Evolutionary conservation across 1,140 invertebrate genomes (phyloP), one percentile per base, ranked within the genome.

Genomic region (Bombus polaris): DNA sequence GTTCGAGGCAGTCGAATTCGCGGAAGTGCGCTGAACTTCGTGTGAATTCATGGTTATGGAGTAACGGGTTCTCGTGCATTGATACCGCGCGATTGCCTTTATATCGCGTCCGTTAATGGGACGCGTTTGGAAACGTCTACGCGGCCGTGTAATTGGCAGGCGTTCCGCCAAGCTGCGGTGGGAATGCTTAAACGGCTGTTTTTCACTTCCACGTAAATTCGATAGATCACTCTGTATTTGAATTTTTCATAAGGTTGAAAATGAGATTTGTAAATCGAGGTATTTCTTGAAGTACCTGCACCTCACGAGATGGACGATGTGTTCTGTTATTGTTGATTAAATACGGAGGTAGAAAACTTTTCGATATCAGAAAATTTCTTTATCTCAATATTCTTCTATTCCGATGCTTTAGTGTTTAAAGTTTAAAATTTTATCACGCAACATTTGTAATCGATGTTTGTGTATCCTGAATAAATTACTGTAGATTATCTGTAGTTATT

Each of bases 31-130:
- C 18, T 39, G 70, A 82, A 74, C 66, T 74, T 72, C 70, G 37
- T 59, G 80, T n/a, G 71, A 82, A 82, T 59, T 74, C 47, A 82
- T 32, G 80, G 37, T 62, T 74, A 59, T 62, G 71, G 66, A 82
- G 37, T 82, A 82, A 73, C 71, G 80, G 80, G 35, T 25, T 39
- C 57, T 18, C 39, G 39, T n/a, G 25, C 81, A 73, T 76, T 83
- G 80, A 62, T 82, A 74, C 71, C 70, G 18, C 1, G 9, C 32
- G 42, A 44, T 80, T 68, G 22, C 78, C 70, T 59, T 59, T 82
- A 74, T 74, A 62, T 37, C 47, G 47, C 62, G 35, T 1, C 22
- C 28, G n/a, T 39, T 68, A 83, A 74, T 76, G 78, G 35, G 42
- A 78, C 42, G 32, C 39, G 59, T 57, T 44, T n/a, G 80, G 57